These are phyloP conservation scores for Phyllopteryx taeniolatus DNA, from an alignment of 2,113 vertebrate species.

Conservation along the genomic window DNA sequence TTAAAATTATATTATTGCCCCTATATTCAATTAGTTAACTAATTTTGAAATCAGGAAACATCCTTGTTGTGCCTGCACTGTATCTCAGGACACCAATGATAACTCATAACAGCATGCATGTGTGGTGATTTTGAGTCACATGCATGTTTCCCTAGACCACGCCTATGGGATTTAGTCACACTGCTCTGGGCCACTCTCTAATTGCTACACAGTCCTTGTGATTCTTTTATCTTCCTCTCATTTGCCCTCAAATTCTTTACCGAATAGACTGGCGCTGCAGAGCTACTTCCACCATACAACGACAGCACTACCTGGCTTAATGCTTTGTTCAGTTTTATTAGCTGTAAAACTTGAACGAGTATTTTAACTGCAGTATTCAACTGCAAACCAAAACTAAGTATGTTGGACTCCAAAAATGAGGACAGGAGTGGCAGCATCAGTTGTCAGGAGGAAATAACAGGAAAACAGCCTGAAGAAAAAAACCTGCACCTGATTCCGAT, in stretches of 20 bases:
- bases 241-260: not conserved
- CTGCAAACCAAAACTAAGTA: not conserved
- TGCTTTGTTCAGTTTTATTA: not conserved
- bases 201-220: not conserved
- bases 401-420: not conserved
- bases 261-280: not conserved
- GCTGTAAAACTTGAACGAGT: not conserved
- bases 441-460: not conserved
- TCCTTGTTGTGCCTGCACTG: too few species aligned
- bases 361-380: not conserved
- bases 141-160: not conserved
- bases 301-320: not conserved
- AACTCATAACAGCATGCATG: too few species aligned
- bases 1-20: too few species aligned
- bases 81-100: too few species aligned
- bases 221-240: not conserved
- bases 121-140: not conserved
- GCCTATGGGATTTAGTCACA: not conserved
- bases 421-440: not conserved
- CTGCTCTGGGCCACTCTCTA: not conserved
- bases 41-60: too few species aligned
- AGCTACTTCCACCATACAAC: not conserved
- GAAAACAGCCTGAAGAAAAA: not conserved
- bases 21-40: too few species aligned
- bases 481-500: not conserved